phyloP scores from a whole-genome alignment of 2,888 invertebrate genomes.

The Amphipyra berbera region DNA sequence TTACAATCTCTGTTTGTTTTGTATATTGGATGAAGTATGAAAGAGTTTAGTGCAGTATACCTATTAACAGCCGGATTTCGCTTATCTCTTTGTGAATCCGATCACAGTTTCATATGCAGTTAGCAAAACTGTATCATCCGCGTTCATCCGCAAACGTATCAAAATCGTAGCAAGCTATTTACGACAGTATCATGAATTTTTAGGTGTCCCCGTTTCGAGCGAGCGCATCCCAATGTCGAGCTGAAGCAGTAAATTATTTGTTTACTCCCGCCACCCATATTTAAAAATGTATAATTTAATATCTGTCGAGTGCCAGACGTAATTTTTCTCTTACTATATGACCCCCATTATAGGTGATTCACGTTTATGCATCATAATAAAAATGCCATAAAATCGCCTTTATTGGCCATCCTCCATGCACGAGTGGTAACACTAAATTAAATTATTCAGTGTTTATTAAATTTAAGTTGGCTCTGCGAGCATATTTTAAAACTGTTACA shows the following conservation, averaged over 20 bases:
- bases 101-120: conserved; percentile 22
- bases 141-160: conserved; percentile 25
- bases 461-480: conserved; percentile 83
- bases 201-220: conserved; percentile 55
- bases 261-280: conserved; percentile 61
- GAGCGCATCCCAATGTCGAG: conserved; percentile 40
- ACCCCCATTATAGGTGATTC: conserved; percentile 83
- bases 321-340: conserved; percentile 74
- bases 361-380: conserved; percentile 89
- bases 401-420: conserved; percentile 87
- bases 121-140: conserved; percentile 29
- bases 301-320: conserved; percentile 71
- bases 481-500: conserved; percentile 81
- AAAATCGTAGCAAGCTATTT: conserved; percentile 57
- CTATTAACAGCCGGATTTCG: background rate
- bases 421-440: conserved; percentile 83
- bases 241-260: conserved; percentile 66
- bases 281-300: conserved; percentile 72
- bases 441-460: conserved; percentile 88
- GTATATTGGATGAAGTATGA: no score
- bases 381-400: conserved; percentile 86
- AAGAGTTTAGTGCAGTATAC: no score
- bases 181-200: conserved; percentile 59
- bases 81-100: background rate
- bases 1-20: no score